These are phyloP conservation scores for Stylophora pistillata DNA, from an alignment of 64 coral and sea anemone species.

Conservation along the genomic window DNA sequence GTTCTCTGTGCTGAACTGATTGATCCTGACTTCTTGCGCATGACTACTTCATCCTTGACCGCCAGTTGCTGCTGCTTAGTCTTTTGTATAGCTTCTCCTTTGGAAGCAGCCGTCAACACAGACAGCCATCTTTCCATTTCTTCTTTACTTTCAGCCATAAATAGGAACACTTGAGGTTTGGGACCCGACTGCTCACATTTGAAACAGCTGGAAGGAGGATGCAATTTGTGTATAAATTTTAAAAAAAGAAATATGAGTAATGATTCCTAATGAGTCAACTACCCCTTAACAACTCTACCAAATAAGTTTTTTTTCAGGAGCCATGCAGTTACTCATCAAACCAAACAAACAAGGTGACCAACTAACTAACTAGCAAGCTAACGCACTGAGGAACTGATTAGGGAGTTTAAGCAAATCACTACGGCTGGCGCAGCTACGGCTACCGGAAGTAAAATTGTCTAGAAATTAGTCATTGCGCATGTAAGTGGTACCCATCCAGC, in stretches of 20 bases:
- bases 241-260: neutral
- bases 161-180: constrained; percentile 51
- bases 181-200: constrained; percentile 56
- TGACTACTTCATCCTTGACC: neutral
- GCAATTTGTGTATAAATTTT: constrained; percentile 1
- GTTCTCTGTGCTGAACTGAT: neutral
- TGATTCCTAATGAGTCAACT: neutral
- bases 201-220: constrained; percentile 63
- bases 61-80: constrained; percentile 24
- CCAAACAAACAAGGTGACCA: too few species aligned
- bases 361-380: too few species aligned
- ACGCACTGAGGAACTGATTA: too few species aligned
- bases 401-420: too few species aligned
- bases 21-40: constrained; percentile 44
- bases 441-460: too few species aligned
- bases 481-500: too few species aligned
- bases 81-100: constrained; percentile 57
- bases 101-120: constrained; percentile 54
- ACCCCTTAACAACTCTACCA: too few species aligned
- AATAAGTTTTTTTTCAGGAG: too few species aligned
- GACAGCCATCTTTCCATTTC: constrained; percentile 68
- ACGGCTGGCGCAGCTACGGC: too few species aligned
- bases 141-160: constrained; percentile 70
- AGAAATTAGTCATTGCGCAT: too few species aligned
- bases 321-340: too few species aligned